Evolutionary conservation across 2,888 invertebrate genomes (phyloP).

Genomic region (Pyrochroa serraticornis): DNA sequence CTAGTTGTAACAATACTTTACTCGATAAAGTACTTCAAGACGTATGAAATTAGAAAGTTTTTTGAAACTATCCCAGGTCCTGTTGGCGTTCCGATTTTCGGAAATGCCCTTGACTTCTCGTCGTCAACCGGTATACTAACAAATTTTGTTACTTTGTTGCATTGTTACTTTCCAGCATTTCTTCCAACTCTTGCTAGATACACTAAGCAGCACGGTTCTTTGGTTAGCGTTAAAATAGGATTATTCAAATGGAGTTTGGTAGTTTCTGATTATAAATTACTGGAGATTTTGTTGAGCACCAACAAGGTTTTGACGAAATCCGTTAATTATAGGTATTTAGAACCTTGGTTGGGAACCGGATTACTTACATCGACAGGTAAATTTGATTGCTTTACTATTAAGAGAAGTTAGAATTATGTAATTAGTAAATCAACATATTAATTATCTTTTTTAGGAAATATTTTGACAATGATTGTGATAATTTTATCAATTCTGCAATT

Average conservation of each 20-base stretch:
- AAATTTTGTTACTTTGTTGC: no score
- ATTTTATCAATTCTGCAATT: not conserved
- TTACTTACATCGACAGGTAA: constrained; percentile 46
- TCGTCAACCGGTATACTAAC: not conserved
- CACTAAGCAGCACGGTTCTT: not conserved
- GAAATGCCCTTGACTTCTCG: constrained; percentile 1
- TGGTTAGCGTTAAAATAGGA: constrained; percentile 2
- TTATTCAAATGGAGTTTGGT: constrained; percentile 1
- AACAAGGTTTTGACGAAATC: constrained; percentile 42
- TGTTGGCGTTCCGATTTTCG: not conserved
- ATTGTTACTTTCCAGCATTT: constrained; percentile 1
- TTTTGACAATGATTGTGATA: not conserved
- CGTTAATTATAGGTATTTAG: constrained; percentile 41
- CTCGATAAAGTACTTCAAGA: no score
- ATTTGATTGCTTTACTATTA: no score
- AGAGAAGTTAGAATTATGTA: no score
- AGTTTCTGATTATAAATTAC: constrained; percentile 6
- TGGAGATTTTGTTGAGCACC: constrained; percentile 40
- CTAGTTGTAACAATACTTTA: no score
- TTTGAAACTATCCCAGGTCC: not conserved
- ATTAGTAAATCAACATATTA: not conserved
- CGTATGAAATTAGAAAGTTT: no score
- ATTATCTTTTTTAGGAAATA: not conserved
- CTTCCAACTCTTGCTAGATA: constrained; percentile 2
- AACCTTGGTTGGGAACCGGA: constrained; percentile 47